Base-by-base conservation (phyloP, 2,888 invertebrate species). In the Saturnia japonica region DNA sequence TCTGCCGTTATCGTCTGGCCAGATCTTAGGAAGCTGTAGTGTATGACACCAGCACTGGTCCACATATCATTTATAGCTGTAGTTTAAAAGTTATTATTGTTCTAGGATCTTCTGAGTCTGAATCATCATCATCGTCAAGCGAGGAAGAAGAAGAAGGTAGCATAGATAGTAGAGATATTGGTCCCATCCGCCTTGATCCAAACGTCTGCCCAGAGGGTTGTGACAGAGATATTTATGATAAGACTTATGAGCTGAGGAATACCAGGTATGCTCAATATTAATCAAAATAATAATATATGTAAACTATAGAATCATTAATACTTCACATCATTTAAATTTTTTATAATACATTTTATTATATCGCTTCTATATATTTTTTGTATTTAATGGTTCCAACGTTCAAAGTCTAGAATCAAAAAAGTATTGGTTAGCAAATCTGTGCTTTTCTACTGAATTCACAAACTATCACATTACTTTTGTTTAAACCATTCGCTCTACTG, bases 141-240 rank as follows among this genome's bases (percentile, higher is more conserved):
- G 95, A 95, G 14, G 95, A 95, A 43, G 95, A 95, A 67, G 95
- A 95, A 0, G 95, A 95, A 75, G 94, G 94, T 0, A 96, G 96
- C 79, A 82, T 95, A 34, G 96, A 96, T 83, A 96, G 96, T 19
- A 90, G 95, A 43, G 96, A 96, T 76, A 95, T 96, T 72, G 95
- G 95, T 0, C 94, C 95, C 0, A 95, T 96, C 69, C 94, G 95
- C 19, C 92, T 96, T 11, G 97, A 97, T 80, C 96, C 97, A 74
- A 95, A 94, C 75, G 88, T 96, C 14, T 97, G 97, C 75, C 97
- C 97, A 0, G 92, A 95, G 42, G 97, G 96, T 0, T 96, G 97
- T 75, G 97, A 97, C 70, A 91, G 86, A 47, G 93, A 95, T 0
- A 85, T 96, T n/a, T 97, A 95, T 81, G 95, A 96, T 51, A 88